Percentiles rank a stretch among this genome's conserved stretches.
Evolutionary conservation across 2,797 vertebrate genomes (phyloP).

Genomic region (Gambelia wislizenii): DNA sequence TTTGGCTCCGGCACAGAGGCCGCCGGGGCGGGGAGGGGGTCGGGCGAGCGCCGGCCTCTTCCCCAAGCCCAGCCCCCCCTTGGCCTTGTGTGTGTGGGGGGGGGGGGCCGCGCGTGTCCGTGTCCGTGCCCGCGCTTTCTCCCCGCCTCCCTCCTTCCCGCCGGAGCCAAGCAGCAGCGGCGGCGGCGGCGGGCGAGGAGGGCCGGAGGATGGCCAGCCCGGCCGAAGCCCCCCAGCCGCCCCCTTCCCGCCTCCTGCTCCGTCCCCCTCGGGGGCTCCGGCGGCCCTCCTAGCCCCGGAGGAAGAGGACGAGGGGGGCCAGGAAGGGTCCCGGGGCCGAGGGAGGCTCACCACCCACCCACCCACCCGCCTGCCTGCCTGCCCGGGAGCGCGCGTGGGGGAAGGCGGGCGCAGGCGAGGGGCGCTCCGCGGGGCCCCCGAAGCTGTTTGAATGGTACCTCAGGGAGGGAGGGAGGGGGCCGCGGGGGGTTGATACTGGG

Average conservation of each 20-base stretch:
- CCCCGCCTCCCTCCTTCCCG: background rate
- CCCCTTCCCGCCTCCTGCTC: conserved; percentile 42
- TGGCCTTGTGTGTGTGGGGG: no score
- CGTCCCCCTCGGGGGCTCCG: conserved; percentile 30
- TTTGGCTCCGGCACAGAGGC: no score
- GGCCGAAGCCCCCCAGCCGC: conserved; percentile 48
- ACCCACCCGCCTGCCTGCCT: no score
- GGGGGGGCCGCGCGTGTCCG: no score
- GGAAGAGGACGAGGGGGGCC: background rate
- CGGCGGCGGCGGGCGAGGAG: conserved; percentile 3
- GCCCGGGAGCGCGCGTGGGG: conserved; percentile 39
- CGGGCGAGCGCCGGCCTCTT: no score
- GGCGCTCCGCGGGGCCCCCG: background rate
- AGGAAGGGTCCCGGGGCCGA: conserved; percentile 16
- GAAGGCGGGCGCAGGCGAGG: background rate
- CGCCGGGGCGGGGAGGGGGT: no score
- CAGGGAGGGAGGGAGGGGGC: background rate
- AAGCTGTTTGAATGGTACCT: no score
- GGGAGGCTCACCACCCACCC: no score
- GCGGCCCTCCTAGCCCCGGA: conserved; percentile 39
- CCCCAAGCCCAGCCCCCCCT: no score
- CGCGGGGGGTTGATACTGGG: conserved; percentile 49
- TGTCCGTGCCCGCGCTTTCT: background rate
- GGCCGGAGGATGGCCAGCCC: conserved; percentile 56
- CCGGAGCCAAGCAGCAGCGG: no score